These are phyloP conservation scores for Sinocyclocheilus maitianheensis DNA, from an alignment of 2,113 vertebrate genomes.

Conservation along the genomic window DNA sequence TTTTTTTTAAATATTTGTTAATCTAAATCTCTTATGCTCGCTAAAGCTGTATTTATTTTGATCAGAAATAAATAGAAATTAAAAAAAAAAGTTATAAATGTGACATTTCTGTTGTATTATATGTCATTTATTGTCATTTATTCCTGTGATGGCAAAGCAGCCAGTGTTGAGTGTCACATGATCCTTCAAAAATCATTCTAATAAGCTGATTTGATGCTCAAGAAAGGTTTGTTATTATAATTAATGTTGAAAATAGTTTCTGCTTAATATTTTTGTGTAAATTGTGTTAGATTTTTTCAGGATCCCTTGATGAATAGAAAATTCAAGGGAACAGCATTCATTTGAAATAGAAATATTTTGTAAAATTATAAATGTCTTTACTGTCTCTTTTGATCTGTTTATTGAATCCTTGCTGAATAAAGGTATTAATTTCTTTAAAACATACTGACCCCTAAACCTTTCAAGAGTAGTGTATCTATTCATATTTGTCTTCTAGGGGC, in stretches of 20 bases:
- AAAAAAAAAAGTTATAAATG: neutral
- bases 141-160: neutral
- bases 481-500: slow-evolving; percentile 72
- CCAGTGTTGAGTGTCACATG: neutral
- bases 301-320: neutral
- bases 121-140: neutral
- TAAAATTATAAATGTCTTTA: neutral
- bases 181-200: neutral
- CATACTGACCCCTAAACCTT: neutral
- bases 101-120: neutral
- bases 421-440: neutral
- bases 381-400: neutral
- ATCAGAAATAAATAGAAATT: too few species aligned
- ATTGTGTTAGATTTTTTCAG: neutral
- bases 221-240: neutral
- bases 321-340: neutral
- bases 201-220: neutral
- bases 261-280: neutral
- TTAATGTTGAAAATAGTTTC: neutral
- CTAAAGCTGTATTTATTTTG: neutral
- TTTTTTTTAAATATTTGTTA: neutral
- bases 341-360: neutral
- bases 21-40: neutral
- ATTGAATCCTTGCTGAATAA: neutral
- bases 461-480: neutral